Base-by-base conservation (phyloP, 2,888 invertebrate genomes). In the Catocala nupta region DNA sequence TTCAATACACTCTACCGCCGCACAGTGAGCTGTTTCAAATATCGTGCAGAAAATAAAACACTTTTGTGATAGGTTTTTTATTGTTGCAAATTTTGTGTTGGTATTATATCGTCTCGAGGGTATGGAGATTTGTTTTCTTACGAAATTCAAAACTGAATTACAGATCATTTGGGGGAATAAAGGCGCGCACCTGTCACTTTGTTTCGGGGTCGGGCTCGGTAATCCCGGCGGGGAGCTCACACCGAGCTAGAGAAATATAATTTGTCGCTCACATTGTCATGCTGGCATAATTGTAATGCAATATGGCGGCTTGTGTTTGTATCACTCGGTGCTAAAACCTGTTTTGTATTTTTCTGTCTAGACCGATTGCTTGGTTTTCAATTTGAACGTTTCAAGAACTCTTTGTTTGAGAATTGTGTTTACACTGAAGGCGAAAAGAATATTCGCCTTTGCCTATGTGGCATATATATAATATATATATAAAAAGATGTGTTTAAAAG, bases 261-360 rank as follows among this genome's bases (percentile, higher is more conserved):
- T 86, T 86, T 86, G 85, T 82, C 81, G 79, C 81, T 74, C 77
- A 78, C 81, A 80, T 80, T 83, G 79, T 78, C 75, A 73, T 70
- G 73, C 75, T 59, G 66, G 75, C 77, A 78, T 85, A 78, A 84
- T 81, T 80, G 80, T 80, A 78, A 81, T 72, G 60, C 67, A 64
- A 75, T 62, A 65, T 64, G 68, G 47, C 49, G 53, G 49, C 9
- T 50, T 12, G 52, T 62, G 48, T 57, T 63, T 25, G 43, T 57
- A 55, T 54, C 9, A n/a, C 25, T 49, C 11, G 13, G 13, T 43
- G 42, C n/a, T 36, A 49, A 54, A 54, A 33, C 34, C 34, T 5
- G 34, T 44, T 54, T 53, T 49, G 36, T 49, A 47, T 36, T 42
- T n/a, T 25, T 51, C 25, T 44, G 25, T 16, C 36, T 16, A 49